Percentiles rank a stretch among this genome's conserved stretches.
These are phyloP conservation scores for Solea senegalensis DNA, from an alignment of 2,113 vertebrate species.

Conservation along the genomic window DNA sequence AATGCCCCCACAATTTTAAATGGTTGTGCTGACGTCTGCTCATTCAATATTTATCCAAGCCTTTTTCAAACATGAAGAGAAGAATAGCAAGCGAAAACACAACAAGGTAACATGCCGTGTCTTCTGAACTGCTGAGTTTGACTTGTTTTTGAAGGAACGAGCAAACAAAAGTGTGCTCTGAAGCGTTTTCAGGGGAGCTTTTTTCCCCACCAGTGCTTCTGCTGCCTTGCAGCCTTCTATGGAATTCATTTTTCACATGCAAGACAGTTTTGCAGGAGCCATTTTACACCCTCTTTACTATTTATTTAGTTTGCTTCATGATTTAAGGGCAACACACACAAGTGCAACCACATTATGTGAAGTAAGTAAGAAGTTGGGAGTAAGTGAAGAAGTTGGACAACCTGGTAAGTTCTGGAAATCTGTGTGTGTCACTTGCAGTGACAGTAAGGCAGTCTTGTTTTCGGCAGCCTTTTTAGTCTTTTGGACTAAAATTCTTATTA, in stretches of 20 bases:
- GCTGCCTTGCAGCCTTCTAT: constrained; percentile 11
- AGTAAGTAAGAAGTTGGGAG: too few species aligned
- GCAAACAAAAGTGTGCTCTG: constrained; percentile 52
- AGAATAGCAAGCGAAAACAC: constrained; percentile 41
- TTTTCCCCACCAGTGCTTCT: background rate
- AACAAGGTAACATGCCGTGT: constrained; percentile 45
- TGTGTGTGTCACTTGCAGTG: too few species aligned
- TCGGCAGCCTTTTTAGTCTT: too few species aligned
- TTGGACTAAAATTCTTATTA: too few species aligned
- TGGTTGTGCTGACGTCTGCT: constrained; percentile 56
- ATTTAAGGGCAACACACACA: constrained; percentile 10
- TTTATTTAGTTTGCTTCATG: constrained; percentile 24
- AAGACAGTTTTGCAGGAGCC: background rate
- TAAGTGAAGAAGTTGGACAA: too few species aligned
- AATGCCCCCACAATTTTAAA: constrained; percentile 40
- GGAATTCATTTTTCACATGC: constrained; percentile 9
- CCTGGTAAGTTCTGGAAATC: too few species aligned
- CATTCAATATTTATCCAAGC: constrained; percentile 66
- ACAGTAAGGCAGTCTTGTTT: too few species aligned
- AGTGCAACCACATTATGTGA: constrained; percentile 18
- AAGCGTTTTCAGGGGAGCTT: constrained; percentile 37
- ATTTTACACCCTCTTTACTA: constrained; percentile 18
- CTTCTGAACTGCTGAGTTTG: constrained; percentile 59
- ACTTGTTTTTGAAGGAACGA: constrained; percentile 50
- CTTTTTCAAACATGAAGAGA: constrained; percentile 57